Conservation (phyloP, 2,888 invertebrate species). For the Glaucopsyche alexis region DNA sequence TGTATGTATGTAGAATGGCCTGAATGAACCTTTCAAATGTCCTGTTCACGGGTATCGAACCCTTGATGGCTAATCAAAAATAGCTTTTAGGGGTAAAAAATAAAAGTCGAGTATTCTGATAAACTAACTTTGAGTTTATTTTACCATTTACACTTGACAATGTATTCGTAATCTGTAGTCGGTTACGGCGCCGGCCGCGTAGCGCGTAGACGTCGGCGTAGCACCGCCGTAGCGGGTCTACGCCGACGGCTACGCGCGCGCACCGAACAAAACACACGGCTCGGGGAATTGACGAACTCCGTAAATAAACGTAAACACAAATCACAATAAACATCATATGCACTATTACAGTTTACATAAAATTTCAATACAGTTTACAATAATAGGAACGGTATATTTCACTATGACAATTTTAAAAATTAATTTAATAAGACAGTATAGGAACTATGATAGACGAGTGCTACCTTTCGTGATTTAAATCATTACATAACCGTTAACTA, state of each 20-base stretch:
- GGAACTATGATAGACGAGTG: constrained; percentile 78
- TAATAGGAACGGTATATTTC: constrained; percentile 79
- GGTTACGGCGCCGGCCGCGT: constrained; percentile 75
- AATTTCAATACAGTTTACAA: constrained; percentile 70
- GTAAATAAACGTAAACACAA: constrained; percentile 51
- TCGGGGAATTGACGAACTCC: constrained; percentile 43
- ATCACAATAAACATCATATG: constrained; percentile 51
- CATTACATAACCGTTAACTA: constrained; percentile 63
- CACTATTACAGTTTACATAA: constrained; percentile 56
- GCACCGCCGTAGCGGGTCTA: constrained; percentile 8
- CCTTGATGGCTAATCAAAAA: too few relatives aligned
- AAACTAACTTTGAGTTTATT: constrained; percentile 82
- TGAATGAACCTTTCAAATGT: too few relatives aligned
- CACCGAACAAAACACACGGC: constrained; percentile 45
- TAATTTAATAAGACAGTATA: constrained; percentile 78
- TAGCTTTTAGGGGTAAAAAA: constrained; percentile 49
- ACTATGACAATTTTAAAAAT: constrained; percentile 76
- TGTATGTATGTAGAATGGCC: too few relatives aligned
- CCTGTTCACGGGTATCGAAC: too few relatives aligned
- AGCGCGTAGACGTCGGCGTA: constrained; percentile 47
- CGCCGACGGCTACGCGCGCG: constrained; percentile 54
- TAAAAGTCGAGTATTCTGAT: constrained; percentile 76
- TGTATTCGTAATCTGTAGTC: constrained; percentile 79
- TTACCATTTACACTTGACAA: constrained; percentile 82
- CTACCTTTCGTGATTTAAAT: constrained; percentile 73